phyloP scores from a whole-genome alignment of 2,888 invertebrate species.

The Drosophila anomelani region DNA sequence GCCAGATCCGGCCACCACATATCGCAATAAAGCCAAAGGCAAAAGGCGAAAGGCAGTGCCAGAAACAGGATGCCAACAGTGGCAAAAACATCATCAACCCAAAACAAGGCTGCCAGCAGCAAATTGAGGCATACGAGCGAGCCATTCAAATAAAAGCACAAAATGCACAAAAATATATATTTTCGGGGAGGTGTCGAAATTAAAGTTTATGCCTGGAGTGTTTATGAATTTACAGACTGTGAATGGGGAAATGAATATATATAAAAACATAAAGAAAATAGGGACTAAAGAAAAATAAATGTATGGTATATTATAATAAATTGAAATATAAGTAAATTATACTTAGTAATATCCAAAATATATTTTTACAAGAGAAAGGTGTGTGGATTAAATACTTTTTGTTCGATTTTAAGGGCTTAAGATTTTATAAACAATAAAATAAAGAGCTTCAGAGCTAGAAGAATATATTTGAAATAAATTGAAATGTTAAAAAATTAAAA shows the following conservation, averaged over 20 bases:
- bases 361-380: no score
- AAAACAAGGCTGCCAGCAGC: slow-evolving; percentile 21
- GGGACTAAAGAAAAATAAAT: not conserved
- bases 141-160: slow-evolving; percentile 52
- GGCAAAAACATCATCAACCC: slow-evolving; percentile 28
- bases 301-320: no score
- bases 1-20: slow-evolving; percentile 42
- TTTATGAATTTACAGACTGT: slow-evolving; percentile 22
- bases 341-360: no score
- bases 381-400: no score
- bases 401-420: not conserved
- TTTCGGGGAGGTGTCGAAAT: slow-evolving; percentile 10
- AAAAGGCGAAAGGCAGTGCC: slow-evolving; percentile 53
- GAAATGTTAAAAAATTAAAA: no score
- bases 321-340: no score
- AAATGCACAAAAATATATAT: slow-evolving; percentile 22
- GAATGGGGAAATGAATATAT: not conserved
- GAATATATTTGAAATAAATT: no score
- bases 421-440: no score
- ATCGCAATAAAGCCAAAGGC: slow-evolving; percentile 40
- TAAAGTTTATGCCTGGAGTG: slow-evolving; percentile 28
- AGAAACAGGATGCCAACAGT: not conserved
- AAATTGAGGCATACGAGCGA: slow-evolving; percentile 61
- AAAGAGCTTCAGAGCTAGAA: no score
- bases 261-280: not conserved